phyloP scores from a whole-genome alignment of 2,113 vertebrate species.

The Oriolus oriolus region DNA sequence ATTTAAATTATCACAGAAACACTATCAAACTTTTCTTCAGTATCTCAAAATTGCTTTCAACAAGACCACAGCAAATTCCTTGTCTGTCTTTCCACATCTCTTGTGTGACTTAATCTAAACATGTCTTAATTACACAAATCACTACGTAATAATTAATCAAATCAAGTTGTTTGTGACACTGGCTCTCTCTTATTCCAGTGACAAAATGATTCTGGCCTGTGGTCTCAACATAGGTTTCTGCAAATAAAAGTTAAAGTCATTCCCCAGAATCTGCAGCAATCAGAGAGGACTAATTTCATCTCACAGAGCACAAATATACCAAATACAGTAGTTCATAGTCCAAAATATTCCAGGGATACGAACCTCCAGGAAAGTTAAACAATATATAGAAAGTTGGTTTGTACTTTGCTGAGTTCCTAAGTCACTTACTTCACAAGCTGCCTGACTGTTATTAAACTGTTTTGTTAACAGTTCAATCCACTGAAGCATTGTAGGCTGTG shows the following conservation, averaged over 20 bases:
- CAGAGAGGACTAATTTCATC: not conserved
- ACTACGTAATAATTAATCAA: not conserved
- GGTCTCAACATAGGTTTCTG: not conserved
- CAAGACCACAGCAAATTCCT: not conserved
- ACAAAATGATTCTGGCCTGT: not conserved
- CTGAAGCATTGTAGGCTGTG: constrained; percentile 98
- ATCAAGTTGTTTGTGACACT: not conserved
- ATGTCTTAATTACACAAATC: not conserved
- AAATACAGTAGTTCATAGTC: constrained; percentile 42
- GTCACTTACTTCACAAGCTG: constrained; percentile 91
- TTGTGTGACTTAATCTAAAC: not conserved
- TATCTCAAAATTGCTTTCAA: not conserved
- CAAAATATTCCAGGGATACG: constrained; percentile 55
- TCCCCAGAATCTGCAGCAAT: not conserved
- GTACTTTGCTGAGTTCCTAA: constrained; percentile 43
- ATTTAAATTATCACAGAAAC: not conserved
- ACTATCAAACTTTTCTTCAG: not conserved
- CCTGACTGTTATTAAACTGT: constrained; percentile 99
- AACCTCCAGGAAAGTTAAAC: constrained; percentile 63
- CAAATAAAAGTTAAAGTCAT: not conserved
- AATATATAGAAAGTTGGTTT: constrained; percentile 57
- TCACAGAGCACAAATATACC: not conserved
- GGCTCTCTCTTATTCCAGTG: not conserved
- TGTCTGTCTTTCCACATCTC: not conserved
- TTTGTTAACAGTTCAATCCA: constrained; percentile 99